Percentiles rank a stretch among this genome's conserved stretches.
These are phyloP conservation scores for Xestia sexstrigata DNA, from an alignment of 2,888 invertebrate species.

Conservation along the genomic window DNA sequence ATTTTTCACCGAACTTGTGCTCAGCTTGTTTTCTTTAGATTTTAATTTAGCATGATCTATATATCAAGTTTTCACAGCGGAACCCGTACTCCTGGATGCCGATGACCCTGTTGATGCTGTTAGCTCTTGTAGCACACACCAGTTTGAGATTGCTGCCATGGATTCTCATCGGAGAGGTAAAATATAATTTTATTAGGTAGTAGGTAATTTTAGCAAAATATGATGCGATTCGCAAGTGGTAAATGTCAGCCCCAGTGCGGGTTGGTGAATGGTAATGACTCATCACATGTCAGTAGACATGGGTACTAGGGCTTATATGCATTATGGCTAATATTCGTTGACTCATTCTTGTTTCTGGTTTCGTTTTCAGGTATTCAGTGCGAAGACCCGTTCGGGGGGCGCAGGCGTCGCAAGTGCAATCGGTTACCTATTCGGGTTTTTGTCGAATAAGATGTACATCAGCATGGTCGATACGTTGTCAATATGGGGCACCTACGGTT, in stretches of 20 bases:
- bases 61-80: conserved; percentile 73
- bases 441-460: conserved; percentile 94
- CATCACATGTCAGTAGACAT: background rate
- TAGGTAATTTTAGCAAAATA: background rate
- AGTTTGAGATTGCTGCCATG: conserved; percentile 94
- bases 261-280: background rate
- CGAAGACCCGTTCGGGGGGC: conserved; percentile 92
- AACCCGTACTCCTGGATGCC: conserved; percentile 93
- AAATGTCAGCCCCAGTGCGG: background rate
- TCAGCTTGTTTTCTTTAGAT: background rate
- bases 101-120: conserved; percentile 91
- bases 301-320: too few relatives aligned
- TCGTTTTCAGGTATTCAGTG: conserved; percentile 90
- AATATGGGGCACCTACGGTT: conserved; percentile 93
- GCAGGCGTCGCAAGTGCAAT: conserved; percentile 94
- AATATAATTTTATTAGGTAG: conserved; percentile 3
- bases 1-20: background rate
- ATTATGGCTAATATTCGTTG: background rate
- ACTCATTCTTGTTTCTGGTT: background rate
- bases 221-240: background rate
- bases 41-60: background rate
- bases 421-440: conserved; percentile 94
- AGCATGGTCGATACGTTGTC: conserved; percentile 92
- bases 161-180: conserved; percentile 95
- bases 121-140: conserved; percentile 93